Percentiles rank a stretch among this genome's conserved stretches.
These are phyloP conservation scores for Holothuria scabra DNA, from an alignment of 53 echinoderm and acorn worm genomes.

Conservation along the genomic window DNA sequence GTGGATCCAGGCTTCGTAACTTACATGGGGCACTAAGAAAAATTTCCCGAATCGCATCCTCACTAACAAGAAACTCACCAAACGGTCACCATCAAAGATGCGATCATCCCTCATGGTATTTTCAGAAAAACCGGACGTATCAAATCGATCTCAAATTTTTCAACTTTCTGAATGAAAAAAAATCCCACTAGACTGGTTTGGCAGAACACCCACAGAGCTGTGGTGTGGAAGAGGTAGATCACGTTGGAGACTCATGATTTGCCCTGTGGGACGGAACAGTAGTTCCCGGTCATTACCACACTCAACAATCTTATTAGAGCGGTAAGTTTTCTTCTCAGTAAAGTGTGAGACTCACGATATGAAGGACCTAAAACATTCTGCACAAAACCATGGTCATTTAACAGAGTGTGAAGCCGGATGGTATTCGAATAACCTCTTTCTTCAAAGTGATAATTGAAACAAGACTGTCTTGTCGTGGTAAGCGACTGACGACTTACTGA, in stretches of 20 bases:
- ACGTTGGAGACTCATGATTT: conserved; percentile 8
- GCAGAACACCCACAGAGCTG: not conserved
- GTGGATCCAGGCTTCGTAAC: not conserved
- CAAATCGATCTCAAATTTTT: not conserved
- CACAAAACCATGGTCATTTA: no score
- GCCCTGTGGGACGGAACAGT: not conserved
- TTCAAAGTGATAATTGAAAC: no score
- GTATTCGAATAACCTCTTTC: no score
- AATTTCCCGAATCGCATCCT: conserved; percentile 11
- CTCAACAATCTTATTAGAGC: conserved; percentile 1
- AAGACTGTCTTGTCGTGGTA: no score
- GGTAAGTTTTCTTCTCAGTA: no score
- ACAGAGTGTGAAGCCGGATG: no score
- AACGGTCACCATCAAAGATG: not conserved
- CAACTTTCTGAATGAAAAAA: conserved; percentile 33
- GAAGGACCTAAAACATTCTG: no score
- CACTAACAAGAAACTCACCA: conserved; percentile 1
- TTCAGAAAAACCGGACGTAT: not conserved
- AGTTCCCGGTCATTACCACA: not conserved
- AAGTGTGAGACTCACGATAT: no score
- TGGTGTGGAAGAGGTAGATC: conserved; percentile 8
- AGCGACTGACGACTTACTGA: no score
- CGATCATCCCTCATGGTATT: conserved; percentile 21
- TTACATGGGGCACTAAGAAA: conserved; percentile 3
- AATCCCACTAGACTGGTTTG: conserved; percentile 32